Evolutionary conservation across 2,797 vertebrate genomes (phyloP), one percentile per base, ranked within the genome.

Genomic region (Betta splendens): DNA sequence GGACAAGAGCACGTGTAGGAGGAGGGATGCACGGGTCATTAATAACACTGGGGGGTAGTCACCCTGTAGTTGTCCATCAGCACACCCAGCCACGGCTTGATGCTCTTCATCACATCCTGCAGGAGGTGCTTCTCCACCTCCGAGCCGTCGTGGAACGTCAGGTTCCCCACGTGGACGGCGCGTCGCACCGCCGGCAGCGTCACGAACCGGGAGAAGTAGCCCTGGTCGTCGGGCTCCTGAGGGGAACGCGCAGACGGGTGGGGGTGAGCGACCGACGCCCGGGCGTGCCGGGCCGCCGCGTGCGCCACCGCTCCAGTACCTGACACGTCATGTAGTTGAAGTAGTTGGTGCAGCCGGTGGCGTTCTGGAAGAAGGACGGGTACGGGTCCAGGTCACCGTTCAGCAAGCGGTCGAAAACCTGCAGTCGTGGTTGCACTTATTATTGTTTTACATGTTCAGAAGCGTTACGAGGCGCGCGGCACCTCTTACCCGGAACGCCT

Each of bases 61-160:
- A 93, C 95, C 90, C 92, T 93, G 35, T 97, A 97, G 78, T 94
- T 89, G 63, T 95, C 89, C 93, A 95, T 95, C 77, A 97, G 89
- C 52, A 89, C 75, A 13, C 85, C 86, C 53, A 96, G 88, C 94
- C 94, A 97, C 1, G 93, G 94, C 51, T 95, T 96, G 72, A 96
- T 91, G 61, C 93, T 95, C 85, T 95, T 92, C 85, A 94, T 89
- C 26, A 86, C 81, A 53, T 95, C 94, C 87, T 93, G 87, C 74
- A 91, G 18, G 65, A 94, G 90, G 79, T 97, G 84, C 65, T 93
- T 92, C 80, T 94, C 91, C 84, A 93, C 93, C 69, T 79, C 28
- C 0, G 88, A 73, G 18, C 93, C 88, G 1, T 92, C 85, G 16
- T 93, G 81, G 64, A 95, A 97, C 1, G 87, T 92, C 61, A 64